Evolutionary conservation across 2,113 vertebrate species (phyloP).

Genomic region (Zosterops borbonicus): DNA sequence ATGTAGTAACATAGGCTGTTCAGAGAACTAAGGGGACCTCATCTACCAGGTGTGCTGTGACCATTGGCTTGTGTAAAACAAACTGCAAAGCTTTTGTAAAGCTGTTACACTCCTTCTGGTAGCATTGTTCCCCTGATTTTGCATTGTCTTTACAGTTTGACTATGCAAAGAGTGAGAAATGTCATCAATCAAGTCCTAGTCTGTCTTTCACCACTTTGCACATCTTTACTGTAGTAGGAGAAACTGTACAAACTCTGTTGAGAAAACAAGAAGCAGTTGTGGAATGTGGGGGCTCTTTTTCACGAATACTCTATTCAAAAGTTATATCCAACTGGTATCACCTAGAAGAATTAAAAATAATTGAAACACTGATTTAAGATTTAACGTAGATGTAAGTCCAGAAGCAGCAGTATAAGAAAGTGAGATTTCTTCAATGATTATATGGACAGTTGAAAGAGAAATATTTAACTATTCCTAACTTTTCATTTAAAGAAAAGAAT

Average conservation of each 20-base stretch:
- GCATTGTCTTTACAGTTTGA: not conserved
- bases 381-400: not conserved
- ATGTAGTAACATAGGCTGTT: not conserved
- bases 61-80: not conserved
- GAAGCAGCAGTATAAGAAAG: not conserved
- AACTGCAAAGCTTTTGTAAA: not conserved
- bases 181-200: fast-evolving
- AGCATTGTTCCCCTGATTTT: not conserved
- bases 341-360: not conserved
- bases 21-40: not conserved
- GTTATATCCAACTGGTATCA: not conserved
- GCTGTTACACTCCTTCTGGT: not conserved
- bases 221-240: not conserved
- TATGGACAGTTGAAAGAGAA: not conserved
- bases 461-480: not conserved
- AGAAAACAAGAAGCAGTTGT: not conserved
- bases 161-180: not conserved
- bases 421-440: not conserved
- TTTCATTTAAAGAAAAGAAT: not conserved
- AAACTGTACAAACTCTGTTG: not conserved
- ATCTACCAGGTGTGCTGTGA: not conserved
- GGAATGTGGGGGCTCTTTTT: not conserved
- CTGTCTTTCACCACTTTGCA: not conserved
- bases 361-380: not conserved
- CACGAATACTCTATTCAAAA: not conserved